Conservation (phyloP, 2,888 invertebrate species). For the Hypomecis atomaria region DNA sequence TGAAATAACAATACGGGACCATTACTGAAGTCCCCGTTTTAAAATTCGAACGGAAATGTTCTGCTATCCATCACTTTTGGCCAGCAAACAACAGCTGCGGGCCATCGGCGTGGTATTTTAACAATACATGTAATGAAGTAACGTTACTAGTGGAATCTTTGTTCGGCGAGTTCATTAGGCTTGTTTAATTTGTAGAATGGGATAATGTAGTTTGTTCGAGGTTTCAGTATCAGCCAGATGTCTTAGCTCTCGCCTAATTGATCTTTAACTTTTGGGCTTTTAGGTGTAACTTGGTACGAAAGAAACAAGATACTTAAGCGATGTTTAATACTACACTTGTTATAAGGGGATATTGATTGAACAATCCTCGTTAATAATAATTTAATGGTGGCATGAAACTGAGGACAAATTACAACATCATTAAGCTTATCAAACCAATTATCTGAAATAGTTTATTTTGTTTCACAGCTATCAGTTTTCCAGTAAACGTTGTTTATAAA, state of each 20-base stretch:
- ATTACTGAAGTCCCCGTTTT: conserved; percentile 58
- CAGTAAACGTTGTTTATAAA: too few relatives aligned
- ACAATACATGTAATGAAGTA: conserved; percentile 56
- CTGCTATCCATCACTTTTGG: conserved; percentile 72
- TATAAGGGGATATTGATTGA: neutral
- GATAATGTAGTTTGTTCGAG: conserved; percentile 33
- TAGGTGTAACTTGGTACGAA: conserved; percentile 9
- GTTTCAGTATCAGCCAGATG: conserved; percentile 36
- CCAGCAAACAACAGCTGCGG: conserved; percentile 63
- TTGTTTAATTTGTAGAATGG: conserved; percentile 37
- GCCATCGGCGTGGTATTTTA: conserved; percentile 45
- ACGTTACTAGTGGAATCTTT: conserved; percentile 47
- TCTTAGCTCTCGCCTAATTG: conserved; percentile 32
- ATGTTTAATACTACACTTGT: neutral
- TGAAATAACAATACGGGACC: conserved; percentile 78
- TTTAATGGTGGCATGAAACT: too few relatives aligned
- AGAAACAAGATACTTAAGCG: conserved; percentile 9
- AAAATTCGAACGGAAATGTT: conserved; percentile 68
- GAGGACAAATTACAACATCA: too few relatives aligned
- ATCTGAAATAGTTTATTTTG: too few relatives aligned
- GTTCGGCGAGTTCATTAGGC: conserved; percentile 38
- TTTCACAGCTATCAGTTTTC: too few relatives aligned
- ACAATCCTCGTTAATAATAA: too few relatives aligned
- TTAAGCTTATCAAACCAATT: too few relatives aligned
- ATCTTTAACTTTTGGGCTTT: conserved; percentile 29